Base-by-base conservation (phyloP, 2,888 invertebrate species). In the Dicycla oo region DNA sequence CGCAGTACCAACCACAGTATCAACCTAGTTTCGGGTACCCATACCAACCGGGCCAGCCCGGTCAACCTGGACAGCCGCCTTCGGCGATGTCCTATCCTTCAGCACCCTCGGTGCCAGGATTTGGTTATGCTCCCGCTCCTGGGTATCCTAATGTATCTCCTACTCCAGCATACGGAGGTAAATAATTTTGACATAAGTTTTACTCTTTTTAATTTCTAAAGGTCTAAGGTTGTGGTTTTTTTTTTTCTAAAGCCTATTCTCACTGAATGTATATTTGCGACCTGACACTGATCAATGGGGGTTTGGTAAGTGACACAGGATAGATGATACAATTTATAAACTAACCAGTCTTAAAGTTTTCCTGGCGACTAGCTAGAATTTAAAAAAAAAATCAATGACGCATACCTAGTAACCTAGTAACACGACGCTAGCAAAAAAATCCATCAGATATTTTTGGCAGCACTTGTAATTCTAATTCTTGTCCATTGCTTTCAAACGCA, bases 11-110 rank as follows among this genome's bases (percentile, higher is more conserved):
- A 57, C 63, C 70, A 1, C 87, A 85, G 63, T 78, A 34, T 23
- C 85, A 85, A 64, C 82, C 87, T 7, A 77, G 77, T n/a, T 86
- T 87, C 7, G 88, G 87, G 10, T 90, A 89, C 40, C 87, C 84
- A 4, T 86, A 86, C 67, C 86, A 84, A 15, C 83, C 82, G 2
- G 86, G 84, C 0, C 89, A 90, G 63, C 63, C 74, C 5, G 83
- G 83, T 1, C 82, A 81, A 20, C 82, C 82, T 6, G 86, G 82
- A 0, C 73, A 90, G 51, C 88, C 82, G 5, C 93, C 93, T 3
- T 77, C 92, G 10, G 88, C 92, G 0, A 91, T 94, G 91, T 90
- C 93, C 1, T 93, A 93, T 54, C 85, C 88, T 1, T 57, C 85
- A 0, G 88, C 85, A 6, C 90, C 89, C 0, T 40, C 87, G 1